These are phyloP conservation scores for Pagrus major DNA, from an alignment of 2,113 vertebrate species.

Conservation along the genomic window DNA sequence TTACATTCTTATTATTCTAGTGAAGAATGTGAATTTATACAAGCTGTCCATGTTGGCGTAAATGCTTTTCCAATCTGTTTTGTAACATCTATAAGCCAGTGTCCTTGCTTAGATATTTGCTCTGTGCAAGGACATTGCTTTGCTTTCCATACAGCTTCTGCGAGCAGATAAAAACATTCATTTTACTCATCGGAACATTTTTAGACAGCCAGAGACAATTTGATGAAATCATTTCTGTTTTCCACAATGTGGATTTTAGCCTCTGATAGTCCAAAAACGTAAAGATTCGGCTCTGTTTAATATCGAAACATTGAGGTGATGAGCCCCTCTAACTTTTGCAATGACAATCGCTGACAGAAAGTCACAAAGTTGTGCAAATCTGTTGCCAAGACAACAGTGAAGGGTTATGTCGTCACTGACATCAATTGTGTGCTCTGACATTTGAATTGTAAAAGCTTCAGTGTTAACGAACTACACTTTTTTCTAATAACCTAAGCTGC, in stretches of 20 bases:
- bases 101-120: constrained; percentile 57
- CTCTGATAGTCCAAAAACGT: constrained; percentile 13
- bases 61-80: constrained; percentile 48
- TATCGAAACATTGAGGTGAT: constrained; percentile 11
- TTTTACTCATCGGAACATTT: constrained; percentile 38
- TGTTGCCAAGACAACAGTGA: too few relatives aligned
- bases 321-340: constrained; percentile 3
- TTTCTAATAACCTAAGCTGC: constrained; percentile 47
- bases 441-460: neutral
- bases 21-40: constrained; percentile 20
- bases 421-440: constrained; percentile 40
- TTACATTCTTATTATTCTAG: constrained; percentile 10
- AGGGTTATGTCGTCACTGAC: constrained; percentile 29
- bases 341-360: constrained; percentile 9
- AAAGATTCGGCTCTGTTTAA: constrained; percentile 43
- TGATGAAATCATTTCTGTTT: constrained; percentile 55
- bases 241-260: constrained; percentile 24
- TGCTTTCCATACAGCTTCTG: constrained; percentile 71
- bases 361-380: constrained; percentile 4
- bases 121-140: constrained; percentile 66
- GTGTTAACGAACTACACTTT: constrained; percentile 10
- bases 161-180: constrained; percentile 52
- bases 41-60: constrained; percentile 25
- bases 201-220: constrained; percentile 77
- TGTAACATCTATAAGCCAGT: constrained; percentile 42